Conservation (phyloP, 2,113 vertebrate genomes). For the Procavia capensis region DNA sequence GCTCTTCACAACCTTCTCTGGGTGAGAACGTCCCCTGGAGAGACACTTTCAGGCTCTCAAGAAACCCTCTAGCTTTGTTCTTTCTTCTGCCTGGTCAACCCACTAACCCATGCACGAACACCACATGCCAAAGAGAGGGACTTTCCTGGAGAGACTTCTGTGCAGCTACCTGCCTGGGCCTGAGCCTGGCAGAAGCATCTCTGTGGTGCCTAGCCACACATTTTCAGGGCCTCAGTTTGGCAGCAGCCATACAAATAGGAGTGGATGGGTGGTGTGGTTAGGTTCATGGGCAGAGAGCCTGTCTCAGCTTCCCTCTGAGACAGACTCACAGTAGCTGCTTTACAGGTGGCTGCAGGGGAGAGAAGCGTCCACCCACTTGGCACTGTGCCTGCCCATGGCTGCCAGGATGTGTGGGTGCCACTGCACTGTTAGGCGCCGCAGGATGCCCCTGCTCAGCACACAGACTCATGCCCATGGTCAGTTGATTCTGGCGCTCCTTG, state of each 20-base stretch:
- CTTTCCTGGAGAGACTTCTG: no score
- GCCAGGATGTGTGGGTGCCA: background rate
- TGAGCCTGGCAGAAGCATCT: accelerated
- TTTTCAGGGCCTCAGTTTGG: background rate
- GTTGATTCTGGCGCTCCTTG: no score
- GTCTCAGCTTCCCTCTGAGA: background rate
- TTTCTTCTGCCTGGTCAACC: no score
- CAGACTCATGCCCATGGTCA: background rate
- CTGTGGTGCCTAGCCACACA: accelerated
- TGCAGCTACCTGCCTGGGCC: background rate
- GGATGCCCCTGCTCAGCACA: background rate
- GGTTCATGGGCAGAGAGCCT: background rate
- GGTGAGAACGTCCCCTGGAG: background rate
- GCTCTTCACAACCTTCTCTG: background rate
- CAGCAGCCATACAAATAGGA: accelerated
- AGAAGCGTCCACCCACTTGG: background rate
- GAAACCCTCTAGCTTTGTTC: background rate
- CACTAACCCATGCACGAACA: background rate
- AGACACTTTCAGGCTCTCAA: background rate
- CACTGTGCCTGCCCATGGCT: background rate
- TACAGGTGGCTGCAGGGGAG: background rate
- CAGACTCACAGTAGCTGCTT: background rate
- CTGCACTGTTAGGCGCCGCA: background rate
- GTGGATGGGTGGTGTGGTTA: background rate
- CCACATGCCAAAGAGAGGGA: background rate